Evolutionary conservation across 2,113 vertebrate species (phyloP).

Genomic region (Tragelaphus buxtoni): DNA sequence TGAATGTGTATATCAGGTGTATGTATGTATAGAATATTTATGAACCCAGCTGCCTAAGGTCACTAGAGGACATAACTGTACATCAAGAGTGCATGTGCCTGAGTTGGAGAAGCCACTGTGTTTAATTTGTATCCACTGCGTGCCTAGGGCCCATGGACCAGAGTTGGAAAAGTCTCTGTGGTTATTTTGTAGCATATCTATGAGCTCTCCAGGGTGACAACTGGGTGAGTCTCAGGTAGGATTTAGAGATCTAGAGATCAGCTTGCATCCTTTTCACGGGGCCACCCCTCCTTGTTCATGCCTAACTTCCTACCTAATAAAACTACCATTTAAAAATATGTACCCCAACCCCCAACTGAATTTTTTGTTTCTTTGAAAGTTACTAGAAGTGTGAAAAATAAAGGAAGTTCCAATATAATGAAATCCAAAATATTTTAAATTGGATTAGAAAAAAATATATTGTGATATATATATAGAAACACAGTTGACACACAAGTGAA

Average conservation of each 20-base stretch:
- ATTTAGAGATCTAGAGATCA: not conserved
- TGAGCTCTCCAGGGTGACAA: not conserved
- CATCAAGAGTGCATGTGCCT: not conserved
- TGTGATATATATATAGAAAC: constrained; percentile 45
- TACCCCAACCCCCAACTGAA: not conserved
- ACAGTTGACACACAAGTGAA: constrained; percentile 46
- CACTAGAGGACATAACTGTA: not conserved
- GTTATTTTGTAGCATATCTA: not conserved
- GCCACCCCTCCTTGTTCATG: not conserved
- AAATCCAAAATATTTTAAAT: constrained; percentile 40
- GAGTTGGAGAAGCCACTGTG: not conserved
- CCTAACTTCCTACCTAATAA: not conserved
- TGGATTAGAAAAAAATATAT: not conserved
- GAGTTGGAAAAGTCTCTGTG: not conserved
- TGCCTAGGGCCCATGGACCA: not conserved
- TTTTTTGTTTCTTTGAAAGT: not conserved
- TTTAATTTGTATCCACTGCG: not conserved
- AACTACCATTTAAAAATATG: not conserved
- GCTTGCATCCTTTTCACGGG: not conserved
- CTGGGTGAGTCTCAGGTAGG: not conserved
- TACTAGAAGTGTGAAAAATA: constrained; percentile 10
- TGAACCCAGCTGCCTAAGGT: not conserved
- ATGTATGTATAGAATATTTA: not conserved
- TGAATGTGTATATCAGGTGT: not conserved
- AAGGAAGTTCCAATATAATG: not conserved